Evolutionary conservation across 2,888 invertebrate genomes (phyloP), one percentile per base, ranked within the genome.

Genomic region (Trachelus iudaicus): DNA sequence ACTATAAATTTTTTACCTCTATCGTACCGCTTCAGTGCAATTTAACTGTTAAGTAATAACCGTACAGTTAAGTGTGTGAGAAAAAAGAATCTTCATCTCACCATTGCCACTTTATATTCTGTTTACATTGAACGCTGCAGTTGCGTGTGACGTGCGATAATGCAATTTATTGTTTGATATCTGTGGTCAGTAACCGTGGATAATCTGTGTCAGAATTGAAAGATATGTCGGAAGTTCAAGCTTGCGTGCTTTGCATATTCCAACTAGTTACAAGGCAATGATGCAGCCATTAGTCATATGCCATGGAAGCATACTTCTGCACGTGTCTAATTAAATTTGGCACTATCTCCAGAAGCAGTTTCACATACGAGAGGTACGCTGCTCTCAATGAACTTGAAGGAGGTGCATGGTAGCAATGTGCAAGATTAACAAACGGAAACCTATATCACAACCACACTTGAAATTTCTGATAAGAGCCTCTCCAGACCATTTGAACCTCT

Each of bases 131-230:
- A 56, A 9, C 23, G 23, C 2, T 56, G 56, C 56, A 23, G 23
- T 15, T 56, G 23, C 23, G 56, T 23, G 56, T 56, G 15, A 9
- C 23, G 56, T 23, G 23, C 9, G 56, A 56, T 56, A 56, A 56
- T 15, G 56, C 56, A 56, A 2, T 56, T 56, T 56, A 23, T 56
- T 56, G 56, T 56, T 56, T 23, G 15, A 33, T 34, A 71, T 71
- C 71, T 31, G 71, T 71, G 71, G 71, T 71, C 71, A 71, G 71
- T 71, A 71, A 71, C 71, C 71, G 71, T 71, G 71, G 71, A 71
- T 71, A 71, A 71, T 71, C 13, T 71, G 71, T 71, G 71, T 71
- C 31, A 71, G 71, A 31, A 56, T 56, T 23, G 23, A 71, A 33
- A 30, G 33, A 71, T 71, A 71, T 71, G 31, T 30, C 71, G 71